Evolutionary conservation across 1,140 invertebrate genomes (phyloP).

Genomic region (Holotrichia oblita): DNA sequence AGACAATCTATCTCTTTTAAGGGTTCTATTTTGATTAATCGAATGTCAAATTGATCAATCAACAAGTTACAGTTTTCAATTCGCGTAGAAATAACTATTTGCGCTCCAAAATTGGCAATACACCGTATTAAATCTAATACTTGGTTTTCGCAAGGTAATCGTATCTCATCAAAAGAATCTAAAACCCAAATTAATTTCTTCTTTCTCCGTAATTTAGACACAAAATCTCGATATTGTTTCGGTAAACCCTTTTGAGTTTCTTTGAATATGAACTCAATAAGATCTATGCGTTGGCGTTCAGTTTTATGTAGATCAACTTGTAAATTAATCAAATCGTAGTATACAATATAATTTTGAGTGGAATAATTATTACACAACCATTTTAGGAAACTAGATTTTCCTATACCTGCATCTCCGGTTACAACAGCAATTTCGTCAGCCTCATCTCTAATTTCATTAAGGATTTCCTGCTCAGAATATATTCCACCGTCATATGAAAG

Average conservation of each 20-base stretch:
- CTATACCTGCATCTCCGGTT: neutral
- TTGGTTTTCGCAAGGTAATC: neutral
- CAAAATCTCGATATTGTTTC: neutral
- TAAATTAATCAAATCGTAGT: neutral
- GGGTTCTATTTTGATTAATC: neutral
- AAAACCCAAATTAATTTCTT: neutral
- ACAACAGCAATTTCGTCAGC: neutral
- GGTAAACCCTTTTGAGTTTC: neutral
- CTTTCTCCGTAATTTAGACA: neutral
- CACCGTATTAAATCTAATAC: neutral
- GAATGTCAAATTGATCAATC: neutral
- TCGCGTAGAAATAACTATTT: neutral
- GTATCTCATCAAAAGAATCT: neutral
- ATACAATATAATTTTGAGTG: neutral
- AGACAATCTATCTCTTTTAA: neutral
- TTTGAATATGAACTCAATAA: neutral
- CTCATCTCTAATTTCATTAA: neutral
- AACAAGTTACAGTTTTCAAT: neutral
- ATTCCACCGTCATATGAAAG: neutral
- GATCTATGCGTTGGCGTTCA: neutral
- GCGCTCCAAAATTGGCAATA: neutral
- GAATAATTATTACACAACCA: neutral
- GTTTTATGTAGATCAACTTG: neutral
- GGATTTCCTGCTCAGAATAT: neutral
- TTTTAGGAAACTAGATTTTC: neutral